A percentile compares a stretch with the other conserved stretches of the same genome.
Evolutionary conservation across 2,888 invertebrate genomes (phyloP).

Genomic region (Agrotis clavis): DNA sequence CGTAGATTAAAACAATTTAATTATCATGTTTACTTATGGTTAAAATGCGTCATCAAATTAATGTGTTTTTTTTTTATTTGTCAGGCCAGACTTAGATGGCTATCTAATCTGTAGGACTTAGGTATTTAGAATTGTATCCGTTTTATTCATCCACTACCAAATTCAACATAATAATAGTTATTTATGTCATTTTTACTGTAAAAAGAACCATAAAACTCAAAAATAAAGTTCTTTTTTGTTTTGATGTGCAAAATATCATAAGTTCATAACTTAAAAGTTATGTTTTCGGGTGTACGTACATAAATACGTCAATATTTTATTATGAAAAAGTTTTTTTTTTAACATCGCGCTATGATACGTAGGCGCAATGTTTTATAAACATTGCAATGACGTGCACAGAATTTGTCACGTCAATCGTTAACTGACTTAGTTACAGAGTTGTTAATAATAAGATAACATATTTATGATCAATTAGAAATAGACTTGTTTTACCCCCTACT

Average conservation of each 20-base stretch:
- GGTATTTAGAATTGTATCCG: not conserved
- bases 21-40: slow-evolving; percentile 33
- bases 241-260: not conserved
- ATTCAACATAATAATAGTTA: not conserved
- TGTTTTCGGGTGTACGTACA: not conserved
- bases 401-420: slow-evolving; percentile 12
- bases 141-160: not conserved
- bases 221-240: not conserved
- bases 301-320: slow-evolving; percentile 7
- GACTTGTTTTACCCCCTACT: not conserved
- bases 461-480: slow-evolving; percentile 7
- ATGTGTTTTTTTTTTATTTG: slow-evolving; percentile 42
- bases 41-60: slow-evolving; percentile 22
- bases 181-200: no score
- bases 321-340: not conserved
- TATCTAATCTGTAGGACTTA: slow-evolving; percentile 34
- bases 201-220: no score
- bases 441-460: slow-evolving; percentile 30
- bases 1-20: slow-evolving; percentile 15
- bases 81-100: not conserved
- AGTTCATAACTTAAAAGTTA: not conserved
- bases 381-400: slow-evolving; percentile 32
- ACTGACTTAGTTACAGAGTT: slow-evolving; percentile 15
- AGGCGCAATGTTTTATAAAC: slow-evolving; percentile 45
- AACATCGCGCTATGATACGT: slow-evolving; percentile 16